Conservation (phyloP, 2,888 invertebrate genomes). For the Galerucella calmariensis region DNA sequence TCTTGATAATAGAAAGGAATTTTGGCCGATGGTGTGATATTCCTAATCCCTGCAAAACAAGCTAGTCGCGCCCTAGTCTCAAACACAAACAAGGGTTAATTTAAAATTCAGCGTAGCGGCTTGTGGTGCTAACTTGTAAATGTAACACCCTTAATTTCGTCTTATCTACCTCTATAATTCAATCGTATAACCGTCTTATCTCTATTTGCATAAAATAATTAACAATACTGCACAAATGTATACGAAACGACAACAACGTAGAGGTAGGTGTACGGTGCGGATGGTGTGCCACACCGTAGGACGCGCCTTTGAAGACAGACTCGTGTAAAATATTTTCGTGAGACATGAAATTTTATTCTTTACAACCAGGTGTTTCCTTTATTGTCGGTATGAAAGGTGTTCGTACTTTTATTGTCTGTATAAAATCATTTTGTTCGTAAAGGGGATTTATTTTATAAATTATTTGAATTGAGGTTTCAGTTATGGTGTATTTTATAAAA, state of each 20-base stretch:
- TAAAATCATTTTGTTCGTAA: not conserved
- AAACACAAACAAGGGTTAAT: slow-evolving; percentile 51
- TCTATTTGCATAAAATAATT: slow-evolving; percentile 56
- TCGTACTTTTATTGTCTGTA: not conserved
- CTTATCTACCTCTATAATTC: slow-evolving; percentile 58
- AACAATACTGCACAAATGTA: slow-evolving; percentile 43
- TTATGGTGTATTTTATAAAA: too few relatives aligned
- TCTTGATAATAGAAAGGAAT: not conserved
- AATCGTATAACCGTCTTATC: slow-evolving; percentile 53
- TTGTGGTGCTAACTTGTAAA: slow-evolving; percentile 58
- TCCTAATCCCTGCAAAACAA: not conserved
- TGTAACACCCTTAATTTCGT: slow-evolving; percentile 57
- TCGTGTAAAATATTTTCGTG: not conserved
- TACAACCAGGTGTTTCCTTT: not conserved
- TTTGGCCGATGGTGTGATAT: not conserved
- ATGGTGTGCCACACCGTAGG: not conserved
- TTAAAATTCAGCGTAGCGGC: slow-evolving; percentile 54
- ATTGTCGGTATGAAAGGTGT: not conserved
- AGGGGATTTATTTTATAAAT: not conserved
- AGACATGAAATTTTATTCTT: slow-evolving; percentile 6
- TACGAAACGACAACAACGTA: slow-evolving; percentile 2
- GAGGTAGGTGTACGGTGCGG: not conserved
- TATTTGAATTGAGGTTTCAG: too few relatives aligned
- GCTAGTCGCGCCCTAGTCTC: slow-evolving; percentile 31
- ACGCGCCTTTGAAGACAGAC: not conserved